Percentiles rank a stretch among this genome's conserved stretches.
These are phyloP conservation scores for Callinectes sapidus DNA, from an alignment of 2,888 invertebrate genomes.

Conservation along the genomic window DNA sequence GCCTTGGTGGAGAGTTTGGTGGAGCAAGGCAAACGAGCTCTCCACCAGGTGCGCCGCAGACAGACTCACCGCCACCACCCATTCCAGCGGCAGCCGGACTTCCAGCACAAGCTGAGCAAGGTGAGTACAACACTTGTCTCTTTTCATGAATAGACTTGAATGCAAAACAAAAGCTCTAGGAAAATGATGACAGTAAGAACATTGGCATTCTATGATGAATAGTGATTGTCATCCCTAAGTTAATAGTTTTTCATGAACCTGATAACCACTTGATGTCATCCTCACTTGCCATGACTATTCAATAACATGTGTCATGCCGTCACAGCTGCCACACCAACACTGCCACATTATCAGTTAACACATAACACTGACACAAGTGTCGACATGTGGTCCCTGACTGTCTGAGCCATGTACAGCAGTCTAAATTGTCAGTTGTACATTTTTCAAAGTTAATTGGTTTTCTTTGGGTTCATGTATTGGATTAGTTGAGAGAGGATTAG, in stretches of 20 bases:
- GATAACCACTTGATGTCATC: neutral
- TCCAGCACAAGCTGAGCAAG: conserved; percentile 66
- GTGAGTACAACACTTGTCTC: neutral
- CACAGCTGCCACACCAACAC: neutral
- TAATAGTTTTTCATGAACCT: neutral
- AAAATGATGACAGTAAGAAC: neutral
- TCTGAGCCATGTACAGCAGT: no score
- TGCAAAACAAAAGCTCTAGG: neutral
- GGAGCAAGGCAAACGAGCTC: conserved; percentile 59
- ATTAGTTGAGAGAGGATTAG: no score
- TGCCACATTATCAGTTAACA: neutral
- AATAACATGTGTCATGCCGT: neutral
- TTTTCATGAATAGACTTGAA: neutral
- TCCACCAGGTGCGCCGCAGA: conserved; percentile 46
- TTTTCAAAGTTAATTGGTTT: no score
- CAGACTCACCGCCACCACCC: conserved; percentile 24
- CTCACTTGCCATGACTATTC: neutral
- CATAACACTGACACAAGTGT: neutral
- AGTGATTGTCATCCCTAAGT: neutral
- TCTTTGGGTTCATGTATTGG: no score
- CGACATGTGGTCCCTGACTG: no score
- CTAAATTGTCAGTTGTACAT: no score
- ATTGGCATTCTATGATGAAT: neutral
- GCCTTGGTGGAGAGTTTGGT: conserved; percentile 59
- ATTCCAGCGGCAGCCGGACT: neutral